These are phyloP conservation scores for rabbit (Oryctolagus cuniculus) DNA, from an alignment of 2,113 vertebrate species.

Conservation along the genomic window DNA sequence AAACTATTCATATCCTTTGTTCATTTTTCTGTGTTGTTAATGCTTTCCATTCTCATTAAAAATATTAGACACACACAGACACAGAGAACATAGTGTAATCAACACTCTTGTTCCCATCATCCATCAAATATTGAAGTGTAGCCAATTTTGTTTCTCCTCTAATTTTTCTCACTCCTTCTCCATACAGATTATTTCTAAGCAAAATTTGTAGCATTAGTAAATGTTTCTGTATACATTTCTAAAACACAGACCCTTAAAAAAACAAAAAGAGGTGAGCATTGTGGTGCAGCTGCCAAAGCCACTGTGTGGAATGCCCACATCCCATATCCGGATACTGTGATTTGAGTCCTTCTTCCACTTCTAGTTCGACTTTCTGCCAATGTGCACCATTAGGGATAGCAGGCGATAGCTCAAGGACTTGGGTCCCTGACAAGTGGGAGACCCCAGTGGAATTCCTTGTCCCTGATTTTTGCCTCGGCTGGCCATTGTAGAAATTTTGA, in stretches of 20 bases:
- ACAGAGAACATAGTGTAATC: background rate
- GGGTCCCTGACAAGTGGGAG: too few species aligned
- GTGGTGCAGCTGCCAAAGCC: too few species aligned
- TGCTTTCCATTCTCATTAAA: background rate
- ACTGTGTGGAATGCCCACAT: too few species aligned
- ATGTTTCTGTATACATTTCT: background rate
- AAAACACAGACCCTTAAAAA: background rate
- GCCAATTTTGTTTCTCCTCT: background rate
- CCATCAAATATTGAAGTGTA: background rate
- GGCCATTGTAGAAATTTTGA: too few species aligned
- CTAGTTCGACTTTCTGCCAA: too few species aligned
- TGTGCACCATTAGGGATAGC: too few species aligned
- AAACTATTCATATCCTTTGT: background rate
- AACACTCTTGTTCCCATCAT: background rate
- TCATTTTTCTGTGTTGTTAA: background rate
- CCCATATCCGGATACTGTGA: too few species aligned
- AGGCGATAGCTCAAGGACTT: too few species aligned
- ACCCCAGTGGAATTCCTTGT: too few species aligned
- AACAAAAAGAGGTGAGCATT: too few species aligned
- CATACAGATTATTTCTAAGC: slow-evolving; percentile 20
- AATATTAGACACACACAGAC: background rate
- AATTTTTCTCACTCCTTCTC: background rate
- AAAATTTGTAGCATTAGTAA: background rate
- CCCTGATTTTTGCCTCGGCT: too few species aligned
- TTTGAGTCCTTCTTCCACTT: too few species aligned